phyloP scores from a whole-genome alignment of 2,888 invertebrate genomes.

The Cyrtodaria siliqua region DNA sequence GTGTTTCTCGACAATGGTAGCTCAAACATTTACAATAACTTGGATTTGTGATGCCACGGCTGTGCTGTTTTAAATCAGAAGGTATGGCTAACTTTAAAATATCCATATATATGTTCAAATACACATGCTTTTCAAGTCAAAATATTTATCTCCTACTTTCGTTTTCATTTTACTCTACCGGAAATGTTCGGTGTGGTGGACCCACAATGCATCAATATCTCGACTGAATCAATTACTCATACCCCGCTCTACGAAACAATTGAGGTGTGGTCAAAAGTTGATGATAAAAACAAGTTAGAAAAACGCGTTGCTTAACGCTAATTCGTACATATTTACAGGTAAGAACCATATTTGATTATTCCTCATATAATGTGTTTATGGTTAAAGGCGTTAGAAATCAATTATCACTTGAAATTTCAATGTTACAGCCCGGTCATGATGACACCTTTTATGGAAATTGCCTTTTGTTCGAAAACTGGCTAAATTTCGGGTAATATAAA shows the following conservation, averaged over 20 bases:
- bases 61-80: not conserved
- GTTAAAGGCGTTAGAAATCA: too few species aligned
- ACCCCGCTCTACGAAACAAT: constrained; percentile 78
- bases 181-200: constrained; percentile 18
- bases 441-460: constrained; percentile 20
- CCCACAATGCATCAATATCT: constrained; percentile 58
- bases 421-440: not conserved
- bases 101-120: too few species aligned
- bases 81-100: not conserved
- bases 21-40: not conserved
- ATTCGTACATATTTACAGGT: constrained; percentile 23
- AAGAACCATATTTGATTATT: constrained; percentile 9
- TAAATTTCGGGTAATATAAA: not conserved
- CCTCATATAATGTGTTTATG: not conserved
- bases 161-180: constrained; percentile 23
- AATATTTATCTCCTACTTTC: constrained; percentile 35
- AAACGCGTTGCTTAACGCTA: constrained; percentile 47
- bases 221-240: constrained; percentile 57
- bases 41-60: not conserved
- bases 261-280: constrained; percentile 79
- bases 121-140: too few species aligned
- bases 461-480: constrained; percentile 17
- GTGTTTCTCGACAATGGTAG: too few species aligned
- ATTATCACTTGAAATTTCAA: not conserved
- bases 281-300: constrained; percentile 57